These are phyloP conservation scores for Rhincodon typus DNA, from an alignment of 2,797 vertebrate species.

Conservation along the genomic window DNA sequence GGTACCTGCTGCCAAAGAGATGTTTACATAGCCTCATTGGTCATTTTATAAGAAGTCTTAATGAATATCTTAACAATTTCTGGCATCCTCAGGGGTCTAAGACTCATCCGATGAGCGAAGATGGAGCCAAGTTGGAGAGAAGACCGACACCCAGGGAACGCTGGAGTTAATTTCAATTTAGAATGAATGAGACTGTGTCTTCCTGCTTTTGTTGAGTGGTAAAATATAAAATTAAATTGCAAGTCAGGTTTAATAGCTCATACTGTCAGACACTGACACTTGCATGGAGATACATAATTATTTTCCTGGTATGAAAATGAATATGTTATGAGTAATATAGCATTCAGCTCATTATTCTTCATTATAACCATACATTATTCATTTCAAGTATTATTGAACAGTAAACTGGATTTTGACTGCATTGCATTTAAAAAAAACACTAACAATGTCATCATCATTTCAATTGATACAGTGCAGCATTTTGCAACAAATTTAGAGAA, in stretches of 20 bases:
- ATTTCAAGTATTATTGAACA: constrained; percentile 8
- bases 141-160: not conserved
- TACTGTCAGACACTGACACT: not conserved
- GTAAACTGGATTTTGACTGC: not conserved
- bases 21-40: not conserved
- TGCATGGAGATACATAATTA: not conserved
- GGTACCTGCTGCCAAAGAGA: not conserved
- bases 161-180: not conserved
- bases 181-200: not conserved
- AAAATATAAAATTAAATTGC: constrained; percentile 4
- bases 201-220: not conserved
- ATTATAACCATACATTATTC: constrained; percentile 18
- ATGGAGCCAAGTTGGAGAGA: not conserved
- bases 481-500: not conserved
- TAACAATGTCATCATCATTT: not conserved
- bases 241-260: not conserved
- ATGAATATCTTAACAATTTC: not conserved
- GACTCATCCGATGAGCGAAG: not conserved
- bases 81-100: not conserved
- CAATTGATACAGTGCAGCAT: not conserved
- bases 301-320: constrained; percentile 24
- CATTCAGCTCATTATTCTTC: constrained; percentile 5
- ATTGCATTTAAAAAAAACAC: not conserved
- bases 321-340: not conserved
- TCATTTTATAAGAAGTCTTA: not conserved